A percentile compares a stretch with the other conserved stretches of the same genome.
phyloP scores from a whole-genome alignment of 2,113 vertebrate species.

The Cyprinus carpio region DNA sequence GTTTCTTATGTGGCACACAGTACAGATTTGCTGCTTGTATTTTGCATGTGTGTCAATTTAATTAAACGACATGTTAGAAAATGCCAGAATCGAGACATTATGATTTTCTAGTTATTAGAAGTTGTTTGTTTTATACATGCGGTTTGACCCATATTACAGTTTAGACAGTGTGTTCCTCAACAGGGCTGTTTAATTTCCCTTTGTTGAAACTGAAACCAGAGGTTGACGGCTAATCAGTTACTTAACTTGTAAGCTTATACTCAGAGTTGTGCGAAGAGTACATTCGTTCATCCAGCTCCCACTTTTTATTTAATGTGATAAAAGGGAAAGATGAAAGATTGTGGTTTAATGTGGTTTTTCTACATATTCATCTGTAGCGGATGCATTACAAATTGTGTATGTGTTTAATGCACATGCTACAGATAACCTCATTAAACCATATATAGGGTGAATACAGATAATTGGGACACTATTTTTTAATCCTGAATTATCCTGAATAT shows the following conservation, averaged over 20 bases:
- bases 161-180: background rate
- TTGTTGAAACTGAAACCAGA: background rate
- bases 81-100: background rate
- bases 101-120: conserved; percentile 13
- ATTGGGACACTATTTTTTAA: too few species aligned
- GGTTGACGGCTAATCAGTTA: background rate
- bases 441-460: too few species aligned
- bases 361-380: background rate
- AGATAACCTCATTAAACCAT: too few species aligned
- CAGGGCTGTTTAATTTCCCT: background rate
- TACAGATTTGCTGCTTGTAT: background rate
- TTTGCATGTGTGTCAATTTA: background rate
- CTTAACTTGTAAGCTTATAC: background rate
- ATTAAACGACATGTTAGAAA: background rate
- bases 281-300: background rate
- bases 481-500: too few species aligned
- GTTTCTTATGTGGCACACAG: background rate
- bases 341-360: background rate
- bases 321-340: too few species aligned
- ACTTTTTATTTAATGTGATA: too few species aligned
- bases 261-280: background rate
- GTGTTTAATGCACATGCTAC: too few species aligned
- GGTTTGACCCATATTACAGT: conserved; percentile 5
- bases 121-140: background rate
- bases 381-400: too few species aligned